phyloP scores from a whole-genome alignment of 2,113 vertebrate species.

The Aplodontia rufa region DNA sequence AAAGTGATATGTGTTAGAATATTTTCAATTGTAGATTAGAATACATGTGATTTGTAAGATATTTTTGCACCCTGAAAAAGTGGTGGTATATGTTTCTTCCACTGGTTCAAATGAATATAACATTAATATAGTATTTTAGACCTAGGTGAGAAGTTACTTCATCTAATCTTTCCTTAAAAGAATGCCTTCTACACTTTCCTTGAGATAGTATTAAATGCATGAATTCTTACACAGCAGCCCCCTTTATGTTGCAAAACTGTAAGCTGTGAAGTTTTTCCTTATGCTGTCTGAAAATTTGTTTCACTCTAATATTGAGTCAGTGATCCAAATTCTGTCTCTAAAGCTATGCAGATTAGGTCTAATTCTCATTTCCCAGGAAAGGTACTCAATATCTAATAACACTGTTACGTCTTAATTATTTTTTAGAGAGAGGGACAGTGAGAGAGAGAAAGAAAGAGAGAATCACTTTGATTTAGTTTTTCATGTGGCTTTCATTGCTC shows the following conservation, averaged over 20 bases:
- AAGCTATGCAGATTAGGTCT: neutral
- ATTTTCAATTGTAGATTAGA: conserved; percentile 11
- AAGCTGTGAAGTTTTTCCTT: neutral
- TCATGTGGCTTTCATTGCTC: no score
- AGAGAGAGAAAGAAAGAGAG: no score
- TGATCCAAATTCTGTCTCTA: neutral
- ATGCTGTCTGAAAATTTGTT: neutral
- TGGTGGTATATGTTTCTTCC: neutral
- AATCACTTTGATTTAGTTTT: no score
- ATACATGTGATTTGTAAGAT: neutral
- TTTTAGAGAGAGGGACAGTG: no score
- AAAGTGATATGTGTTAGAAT: neutral
- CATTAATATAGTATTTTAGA: neutral
- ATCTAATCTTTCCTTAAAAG: neutral
- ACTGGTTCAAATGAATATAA: neutral
- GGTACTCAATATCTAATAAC: neutral
- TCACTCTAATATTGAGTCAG: neutral
- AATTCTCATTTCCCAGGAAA: conserved; percentile 22
- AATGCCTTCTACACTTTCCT: neutral
- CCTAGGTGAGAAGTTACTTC: neutral
- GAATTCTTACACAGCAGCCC: neutral
- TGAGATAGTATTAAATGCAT: neutral
- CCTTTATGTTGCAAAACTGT: neutral
- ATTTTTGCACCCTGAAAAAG: neutral
- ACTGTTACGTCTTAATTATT: neutral